Percentiles rank a stretch among this genome's conserved stretches.
Conservation (phyloP, 2,888 invertebrate species). For the Hirtodrosophila cameraria region DNA sequence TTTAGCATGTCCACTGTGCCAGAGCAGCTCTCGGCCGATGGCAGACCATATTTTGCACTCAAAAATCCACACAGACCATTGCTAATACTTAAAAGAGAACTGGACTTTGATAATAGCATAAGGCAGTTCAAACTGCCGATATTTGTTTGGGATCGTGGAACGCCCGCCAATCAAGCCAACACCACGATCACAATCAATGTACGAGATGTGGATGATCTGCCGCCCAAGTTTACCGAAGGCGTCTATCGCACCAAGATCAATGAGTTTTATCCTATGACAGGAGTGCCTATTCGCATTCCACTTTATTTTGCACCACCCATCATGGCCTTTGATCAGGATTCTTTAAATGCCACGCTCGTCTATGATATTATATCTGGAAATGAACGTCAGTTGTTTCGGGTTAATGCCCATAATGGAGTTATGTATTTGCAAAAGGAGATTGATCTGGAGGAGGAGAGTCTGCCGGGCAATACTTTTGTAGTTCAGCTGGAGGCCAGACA, state of each 20-base stretch:
- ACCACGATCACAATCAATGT: constrained; percentile 89
- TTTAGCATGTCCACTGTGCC: constrained; percentile 89
- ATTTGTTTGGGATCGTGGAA: constrained; percentile 92
- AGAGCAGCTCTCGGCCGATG: constrained; percentile 79
- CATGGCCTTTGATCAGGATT: constrained; percentile 92
- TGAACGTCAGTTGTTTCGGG: constrained; percentile 89
- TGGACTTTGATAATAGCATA: constrained; percentile 93
- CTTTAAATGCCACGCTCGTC: constrained; percentile 89
- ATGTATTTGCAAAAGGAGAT: constrained; percentile 92
- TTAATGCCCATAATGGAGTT: constrained; percentile 90
- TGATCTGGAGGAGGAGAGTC: constrained; percentile 90
- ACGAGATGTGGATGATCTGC: constrained; percentile 91
- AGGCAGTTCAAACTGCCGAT: constrained; percentile 90
- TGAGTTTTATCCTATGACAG: constrained; percentile 92
- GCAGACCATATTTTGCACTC: constrained; percentile 87
- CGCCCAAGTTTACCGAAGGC: constrained; percentile 92
- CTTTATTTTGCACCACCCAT: constrained; percentile 90
- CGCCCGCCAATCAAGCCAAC: constrained; percentile 90
- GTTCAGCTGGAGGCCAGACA: constrained; percentile 92
- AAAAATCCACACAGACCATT: constrained; percentile 92
- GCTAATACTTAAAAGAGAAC: constrained; percentile 88
- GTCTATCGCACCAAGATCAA: constrained; percentile 91
- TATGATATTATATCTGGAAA: constrained; percentile 93
- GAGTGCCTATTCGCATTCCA: constrained; percentile 89
- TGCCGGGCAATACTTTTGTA: constrained; percentile 90